These are phyloP conservation scores for Mimumesa dahlbomi DNA, from an alignment of 2,888 invertebrate genomes.

Conservation along the genomic window DNA sequence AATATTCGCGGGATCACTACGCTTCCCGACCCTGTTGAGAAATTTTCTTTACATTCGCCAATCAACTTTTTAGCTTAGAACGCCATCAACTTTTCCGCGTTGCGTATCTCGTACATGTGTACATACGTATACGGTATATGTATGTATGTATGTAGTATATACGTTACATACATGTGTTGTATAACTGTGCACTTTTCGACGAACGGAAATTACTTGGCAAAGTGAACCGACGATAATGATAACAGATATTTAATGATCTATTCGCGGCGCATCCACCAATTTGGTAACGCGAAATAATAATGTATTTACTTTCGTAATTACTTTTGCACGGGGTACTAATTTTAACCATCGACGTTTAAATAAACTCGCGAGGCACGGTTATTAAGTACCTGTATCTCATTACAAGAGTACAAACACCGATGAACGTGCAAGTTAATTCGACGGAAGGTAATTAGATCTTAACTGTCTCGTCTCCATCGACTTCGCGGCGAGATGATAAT, in stretches of 20 bases:
- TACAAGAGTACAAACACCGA: conserved; percentile 11
- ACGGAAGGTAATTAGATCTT: conserved; percentile 59
- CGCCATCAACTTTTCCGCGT: not conserved
- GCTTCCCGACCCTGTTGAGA: conserved; percentile 8
- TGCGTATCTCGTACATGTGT: no score
- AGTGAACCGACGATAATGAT: no score
- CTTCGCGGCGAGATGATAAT: conserved; percentile 56
- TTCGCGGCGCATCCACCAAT: no score
- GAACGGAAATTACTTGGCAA: no score
- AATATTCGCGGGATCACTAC: conserved; percentile 54
- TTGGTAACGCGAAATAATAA: no score
- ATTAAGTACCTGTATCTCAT: conserved; percentile 15
- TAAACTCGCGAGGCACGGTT: not conserved
- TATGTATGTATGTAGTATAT: no score
- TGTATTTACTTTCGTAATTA: no score
- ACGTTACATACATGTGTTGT: no score
- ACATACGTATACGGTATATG: no score
- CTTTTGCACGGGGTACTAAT: not conserved
- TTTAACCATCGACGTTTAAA: no score
- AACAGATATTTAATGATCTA: no score
- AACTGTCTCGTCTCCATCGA: conserved; percentile 43
- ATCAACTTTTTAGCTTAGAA: conserved; percentile 14
- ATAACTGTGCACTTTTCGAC: no score
- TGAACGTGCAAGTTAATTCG: conserved; percentile 46
- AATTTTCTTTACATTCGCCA: conserved; percentile 19